Base-by-base conservation (phyloP, 2,113 vertebrate species). In the Colistium nudipinnis region DNA sequence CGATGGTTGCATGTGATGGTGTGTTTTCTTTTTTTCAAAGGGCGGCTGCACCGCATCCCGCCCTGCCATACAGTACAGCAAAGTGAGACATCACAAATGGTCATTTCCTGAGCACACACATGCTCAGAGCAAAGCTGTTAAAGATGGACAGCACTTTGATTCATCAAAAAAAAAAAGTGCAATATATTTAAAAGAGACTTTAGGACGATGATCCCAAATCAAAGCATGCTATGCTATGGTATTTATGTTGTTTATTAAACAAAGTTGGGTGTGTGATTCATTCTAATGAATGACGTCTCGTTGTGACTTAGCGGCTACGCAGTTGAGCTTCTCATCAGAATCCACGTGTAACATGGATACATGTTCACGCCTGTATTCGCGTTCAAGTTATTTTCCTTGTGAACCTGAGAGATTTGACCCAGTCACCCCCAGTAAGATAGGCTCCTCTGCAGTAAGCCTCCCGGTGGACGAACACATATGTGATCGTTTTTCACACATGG, bases 41-140 rank as follows among this genome's bases (percentile, higher is more conserved):
- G 79, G 81, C 64, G 67, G 68, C 78, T 36, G 22, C 56, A 77
- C 78, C 74, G 30, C 82, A 85, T 54, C 22, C 75, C 27, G 73
- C 87, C 72, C 80, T 54, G 64, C 69, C 79, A 73, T 22, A 48
- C 47, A 64, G 44, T 16, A 45, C 52, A 44, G 76, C 82, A 72
- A 53, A 35, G 53, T 35, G 4, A 53, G 41, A 22, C 59, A 64
- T 81, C 67, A 61, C 52, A 1, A 74, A 82, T 20, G 64, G 24
- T 44, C 48, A n/a, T 74, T 81, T 65, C 76, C 66, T 53, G 35
- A 80, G 36, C 38, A 51, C 20, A 51, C 36, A 41, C 2, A 20
- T 16, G 28, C 13, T 24, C 1, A 56, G n/a, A n/a, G n/a, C n/a
- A n/a, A n/a, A n/a, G n/a, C n/a, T n/a, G n/a, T n/a, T 20, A 16